Evolutionary conservation across 2,113 vertebrate genomes (phyloP).

Genomic region (Ondatra zibethicus): DNA sequence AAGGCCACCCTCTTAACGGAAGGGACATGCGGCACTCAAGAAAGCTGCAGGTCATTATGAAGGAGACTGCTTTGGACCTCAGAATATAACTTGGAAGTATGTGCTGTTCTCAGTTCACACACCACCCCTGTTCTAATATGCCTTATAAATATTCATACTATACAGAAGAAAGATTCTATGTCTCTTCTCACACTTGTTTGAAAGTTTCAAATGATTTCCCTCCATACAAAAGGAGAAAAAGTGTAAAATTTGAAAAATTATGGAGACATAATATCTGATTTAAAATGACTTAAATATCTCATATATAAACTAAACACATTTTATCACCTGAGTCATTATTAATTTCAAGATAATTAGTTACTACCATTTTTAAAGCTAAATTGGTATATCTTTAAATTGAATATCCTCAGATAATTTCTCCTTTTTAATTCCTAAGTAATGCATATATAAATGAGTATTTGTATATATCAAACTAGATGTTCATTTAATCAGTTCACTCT

Average conservation of each 20-base stretch:
- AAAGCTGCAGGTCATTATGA: not conserved
- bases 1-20: not conserved
- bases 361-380: constrained; percentile 13
- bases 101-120: not conserved
- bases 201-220: not conserved
- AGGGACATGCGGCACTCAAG: not conserved
- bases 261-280: not conserved
- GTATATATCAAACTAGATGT: constrained; percentile 60
- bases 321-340: not conserved
- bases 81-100: not conserved
- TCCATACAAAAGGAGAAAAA: not conserved
- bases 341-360: not conserved
- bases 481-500: constrained; percentile 69
- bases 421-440: not conserved
- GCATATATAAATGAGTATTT: not conserved
- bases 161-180: not conserved
- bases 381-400: not conserved
- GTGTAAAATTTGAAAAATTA: not conserved
- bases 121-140: not conserved
- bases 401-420: constrained; percentile 60
- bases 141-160: not conserved
- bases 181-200: not conserved
- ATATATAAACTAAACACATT: not conserved
- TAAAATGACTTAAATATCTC: not conserved
- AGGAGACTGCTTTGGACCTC: not conserved